Base-by-base conservation (phyloP, 2,888 invertebrate genomes). In the Heliconius hortense region DNA sequence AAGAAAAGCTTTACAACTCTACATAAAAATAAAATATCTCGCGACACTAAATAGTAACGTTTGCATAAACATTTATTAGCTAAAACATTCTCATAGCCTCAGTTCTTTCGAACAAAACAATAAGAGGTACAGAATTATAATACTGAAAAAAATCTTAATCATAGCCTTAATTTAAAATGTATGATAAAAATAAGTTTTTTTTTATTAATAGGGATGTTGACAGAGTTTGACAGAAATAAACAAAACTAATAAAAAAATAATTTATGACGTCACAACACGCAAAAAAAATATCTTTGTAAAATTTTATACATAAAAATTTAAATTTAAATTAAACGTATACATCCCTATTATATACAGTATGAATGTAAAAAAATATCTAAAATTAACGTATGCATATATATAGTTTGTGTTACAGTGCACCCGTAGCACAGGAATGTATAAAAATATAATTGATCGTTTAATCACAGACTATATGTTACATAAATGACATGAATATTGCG, bases 391-490 rank as follows among this genome's bases (percentile, higher is more conserved):
- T 77, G 73, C 26, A 64, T 64, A n/a, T 66, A 39, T 43, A 69
- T 74, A 69, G n/a, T 62, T 39, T 62, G 73, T 63, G 71, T 78
- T 73, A 79, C 79, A 72, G 79, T 81, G 86, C 90, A 93, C 93
- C 93, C 93, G 93, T 93, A 91, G 85, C 85, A 83, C 83, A 91
- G 93, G 93, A 93, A 93, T 93, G 93, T 93, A 93, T 83, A 91
- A 91, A 92, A 92, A 92, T 93, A 92, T 88, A 87, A 87, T 88
- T 87, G 87, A 86, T 88, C 82, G 84, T 85, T 85, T 83, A 87
- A 92, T 90, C 91, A 93, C 91, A 92, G 90, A 86, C 75, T 79
- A 81, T 71, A 69, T 66, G 64, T 74, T 62, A 67, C 76, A 69
- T 60, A 71, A 64, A 69, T 76, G 76, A 70, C 70, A 60, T 72